Conservation (phyloP, 2,888 invertebrate species). For the Epirrhoe alternata region DNA sequence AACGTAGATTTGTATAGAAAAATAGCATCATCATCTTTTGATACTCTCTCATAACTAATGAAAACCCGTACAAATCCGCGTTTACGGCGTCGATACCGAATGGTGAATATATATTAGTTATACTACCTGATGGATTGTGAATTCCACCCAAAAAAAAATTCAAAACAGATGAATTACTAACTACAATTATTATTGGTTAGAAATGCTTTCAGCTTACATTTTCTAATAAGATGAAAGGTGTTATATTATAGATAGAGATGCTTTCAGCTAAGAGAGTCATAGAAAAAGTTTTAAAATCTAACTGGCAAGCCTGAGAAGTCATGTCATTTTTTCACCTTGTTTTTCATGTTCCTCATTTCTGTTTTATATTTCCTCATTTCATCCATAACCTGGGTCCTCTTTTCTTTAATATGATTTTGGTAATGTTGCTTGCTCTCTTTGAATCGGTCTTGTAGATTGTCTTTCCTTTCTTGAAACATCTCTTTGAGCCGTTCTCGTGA, state of each 20-base stretch:
- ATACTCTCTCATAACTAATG: no score
- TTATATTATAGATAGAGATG: background rate
- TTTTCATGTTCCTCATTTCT: conserved; percentile 79
- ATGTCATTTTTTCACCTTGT: conserved; percentile 69
- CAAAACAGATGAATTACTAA: no score
- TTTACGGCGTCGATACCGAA: no score
- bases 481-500: conserved; percentile 86
- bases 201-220: background rate
- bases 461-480: conserved; percentile 86
- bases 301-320: background rate
- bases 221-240: background rate
- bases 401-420: conserved; percentile 74
- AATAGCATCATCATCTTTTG: no score
- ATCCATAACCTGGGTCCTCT: conserved; percentile 76
- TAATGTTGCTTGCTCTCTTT: conserved; percentile 82
- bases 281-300: conserved; percentile 3
- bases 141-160: no score
- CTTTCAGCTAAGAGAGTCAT: conserved; percentile 1
- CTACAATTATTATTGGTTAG: background rate
- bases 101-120: no score
- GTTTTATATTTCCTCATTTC: conserved; percentile 81
- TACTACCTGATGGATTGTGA: no score
- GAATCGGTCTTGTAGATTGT: conserved; percentile 86
- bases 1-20: no score
- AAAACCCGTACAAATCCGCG: no score